These are phyloP conservation scores for Dinocampus coccinellae DNA, from an alignment of 2,888 invertebrate genomes.

Conservation along the genomic window DNA sequence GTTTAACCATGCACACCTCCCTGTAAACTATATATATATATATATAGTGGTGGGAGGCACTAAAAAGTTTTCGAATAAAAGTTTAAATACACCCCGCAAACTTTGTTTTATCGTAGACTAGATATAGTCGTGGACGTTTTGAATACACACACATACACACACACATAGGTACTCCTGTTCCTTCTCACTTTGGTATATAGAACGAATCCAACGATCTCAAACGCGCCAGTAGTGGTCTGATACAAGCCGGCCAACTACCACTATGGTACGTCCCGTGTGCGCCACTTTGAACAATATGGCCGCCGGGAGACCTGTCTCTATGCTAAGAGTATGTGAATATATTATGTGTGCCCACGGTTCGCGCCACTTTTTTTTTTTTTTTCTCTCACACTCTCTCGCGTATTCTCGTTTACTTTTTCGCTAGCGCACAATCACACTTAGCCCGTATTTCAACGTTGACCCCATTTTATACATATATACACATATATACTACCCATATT, in stretches of 20 bases:
- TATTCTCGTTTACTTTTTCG: slow-evolving; percentile 10
- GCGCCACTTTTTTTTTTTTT: slow-evolving; percentile 17
- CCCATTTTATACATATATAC: slow-evolving; percentile 40
- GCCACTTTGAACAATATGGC: slow-evolving; percentile 56
- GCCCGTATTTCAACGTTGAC: slow-evolving; percentile 46
- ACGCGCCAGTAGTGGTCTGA: background rate
- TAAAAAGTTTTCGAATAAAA: slow-evolving; percentile 69
- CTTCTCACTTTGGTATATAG: background rate
- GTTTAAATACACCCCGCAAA: slow-evolving; percentile 65
- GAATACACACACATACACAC: background rate
- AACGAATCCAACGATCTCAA: background rate
- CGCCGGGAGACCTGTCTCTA: slow-evolving; percentile 55
- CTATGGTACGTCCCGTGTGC: slow-evolving; percentile 31
- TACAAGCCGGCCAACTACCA: slow-evolving; percentile 25
- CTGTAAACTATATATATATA: no score
- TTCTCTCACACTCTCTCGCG: slow-evolving; percentile 31
- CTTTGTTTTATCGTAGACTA: slow-evolving; percentile 56
- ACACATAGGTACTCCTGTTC: background rate
- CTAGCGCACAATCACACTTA: slow-evolving; percentile 47
- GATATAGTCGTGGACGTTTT: background rate
- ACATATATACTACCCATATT: slow-evolving; percentile 32
- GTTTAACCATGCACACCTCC: background rate
- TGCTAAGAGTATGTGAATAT: slow-evolving; percentile 57
- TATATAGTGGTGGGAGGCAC: slow-evolving; percentile 44
- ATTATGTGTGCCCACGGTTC: slow-evolving; percentile 35